Percentiles rank a stretch among this genome's conserved stretches.
phyloP scores from a whole-genome alignment of 92 coral and sea anemone species.

The Diadumene lineata region DNA sequence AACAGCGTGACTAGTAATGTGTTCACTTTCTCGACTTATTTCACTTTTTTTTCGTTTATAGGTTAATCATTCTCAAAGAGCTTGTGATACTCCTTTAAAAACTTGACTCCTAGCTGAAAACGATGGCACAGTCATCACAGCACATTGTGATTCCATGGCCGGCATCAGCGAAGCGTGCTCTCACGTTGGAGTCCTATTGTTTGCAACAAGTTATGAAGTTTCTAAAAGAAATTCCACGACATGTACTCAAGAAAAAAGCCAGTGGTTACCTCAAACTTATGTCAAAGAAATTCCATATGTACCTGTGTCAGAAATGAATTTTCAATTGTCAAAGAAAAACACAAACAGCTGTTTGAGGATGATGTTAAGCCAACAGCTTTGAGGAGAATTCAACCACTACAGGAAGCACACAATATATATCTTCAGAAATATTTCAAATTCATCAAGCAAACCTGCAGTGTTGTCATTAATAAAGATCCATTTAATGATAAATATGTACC shows the following conservation, averaged over 20 bases:
- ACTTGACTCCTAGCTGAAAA: background rate
- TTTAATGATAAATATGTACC: background rate
- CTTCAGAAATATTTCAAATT: slow-evolving; percentile 9
- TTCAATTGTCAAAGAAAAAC: background rate
- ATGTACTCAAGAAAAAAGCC: slow-evolving; percentile 10
- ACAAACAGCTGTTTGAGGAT: background rate
- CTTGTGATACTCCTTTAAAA: background rate
- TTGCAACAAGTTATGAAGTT: background rate
- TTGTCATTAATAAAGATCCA: slow-evolving; percentile 2
- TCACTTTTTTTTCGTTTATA: too few species aligned
- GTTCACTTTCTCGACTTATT: too few species aligned
- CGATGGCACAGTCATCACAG: background rate
- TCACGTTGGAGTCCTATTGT: background rate
- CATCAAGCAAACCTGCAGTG: slow-evolving; percentile 23
- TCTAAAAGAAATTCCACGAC: background rate
- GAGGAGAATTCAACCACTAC: background rate
- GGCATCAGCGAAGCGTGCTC: background rate
- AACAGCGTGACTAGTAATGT: background rate
- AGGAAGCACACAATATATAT: slow-evolving; percentile 8
- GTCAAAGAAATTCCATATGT: slow-evolving; percentile 11
- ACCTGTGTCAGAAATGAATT: slow-evolving; percentile 11
- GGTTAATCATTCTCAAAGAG: background rate
- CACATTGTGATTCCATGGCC: background rate
- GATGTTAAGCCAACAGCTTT: background rate
- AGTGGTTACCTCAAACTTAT: slow-evolving; percentile 3